Conservation (phyloP, 2,888 invertebrate genomes). For the Dugesia japonica region DNA sequence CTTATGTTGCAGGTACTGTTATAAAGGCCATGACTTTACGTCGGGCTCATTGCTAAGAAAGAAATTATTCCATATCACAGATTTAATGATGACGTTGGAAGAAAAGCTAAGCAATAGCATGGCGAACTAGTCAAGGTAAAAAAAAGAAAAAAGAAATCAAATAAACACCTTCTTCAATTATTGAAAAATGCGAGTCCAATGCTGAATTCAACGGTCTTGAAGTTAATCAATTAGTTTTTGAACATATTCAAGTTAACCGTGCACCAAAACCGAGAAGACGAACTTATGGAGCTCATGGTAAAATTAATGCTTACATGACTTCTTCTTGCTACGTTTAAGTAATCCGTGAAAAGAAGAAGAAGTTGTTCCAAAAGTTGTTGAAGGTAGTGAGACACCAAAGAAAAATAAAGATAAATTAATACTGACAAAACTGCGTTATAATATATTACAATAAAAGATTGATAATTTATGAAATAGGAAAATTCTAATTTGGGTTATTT, state of each 20-base stretch:
- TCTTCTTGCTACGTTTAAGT: slow-evolving; percentile 96
- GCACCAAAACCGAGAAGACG: slow-evolving; percentile 88
- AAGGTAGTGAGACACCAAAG: slow-evolving; percentile 70
- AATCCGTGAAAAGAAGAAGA: slow-evolving; percentile 83
- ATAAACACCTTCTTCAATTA: slow-evolving; percentile 82
- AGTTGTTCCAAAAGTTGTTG: slow-evolving; percentile 62
- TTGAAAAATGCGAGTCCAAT: slow-evolving; percentile 90
- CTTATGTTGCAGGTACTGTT: slow-evolving; percentile 88
- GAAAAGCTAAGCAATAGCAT: slow-evolving; percentile 91
- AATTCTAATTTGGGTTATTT: too few species aligned
- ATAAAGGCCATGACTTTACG: slow-evolving; percentile 81
- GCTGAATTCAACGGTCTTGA: slow-evolving; percentile 90
- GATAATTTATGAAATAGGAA: too few species aligned
- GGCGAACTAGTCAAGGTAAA: slow-evolving; percentile 81
- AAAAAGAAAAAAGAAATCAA: slow-evolving; percentile 96
- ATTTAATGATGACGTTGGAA: slow-evolving; percentile 86
- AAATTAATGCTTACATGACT: slow-evolving; percentile 98
- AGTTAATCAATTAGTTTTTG: slow-evolving; percentile 85
- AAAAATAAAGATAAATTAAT: slow-evolving; percentile 94
- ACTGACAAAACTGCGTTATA: too few species aligned
- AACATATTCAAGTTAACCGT: slow-evolving; percentile 81
- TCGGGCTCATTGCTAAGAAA: slow-evolving; percentile 79
- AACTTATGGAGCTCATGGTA: slow-evolving; percentile 94
- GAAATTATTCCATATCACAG: slow-evolving; percentile 93
- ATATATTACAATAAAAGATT: too few species aligned